Base-by-base conservation (phyloP, 2,113 vertebrate genomes). In the Apteryx owenii region DNA sequence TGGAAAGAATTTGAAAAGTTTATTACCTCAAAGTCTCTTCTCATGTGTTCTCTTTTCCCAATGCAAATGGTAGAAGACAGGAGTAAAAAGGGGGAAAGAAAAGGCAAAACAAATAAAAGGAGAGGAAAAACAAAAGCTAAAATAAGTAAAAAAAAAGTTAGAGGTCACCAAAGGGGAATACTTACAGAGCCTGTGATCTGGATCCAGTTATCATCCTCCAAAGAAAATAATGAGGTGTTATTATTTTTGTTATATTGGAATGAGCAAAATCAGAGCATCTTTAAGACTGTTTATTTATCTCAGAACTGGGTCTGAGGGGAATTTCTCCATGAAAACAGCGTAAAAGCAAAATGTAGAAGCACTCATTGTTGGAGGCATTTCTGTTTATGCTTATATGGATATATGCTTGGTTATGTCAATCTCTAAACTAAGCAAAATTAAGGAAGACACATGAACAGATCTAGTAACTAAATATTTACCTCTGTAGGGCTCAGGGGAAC, bases 241-340 rank as follows among this genome's bases (percentile, higher is more conserved):
- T 94, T 96, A 94, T 93, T 97, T 97, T 96, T 92, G 64, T 75
- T 83, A 77, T 50, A 82, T 5, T 62, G 61, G 91, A 94, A 96
- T 90, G 80, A 97, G 25, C 83, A 92, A 92, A 94, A 95, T 89
- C 17, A 56, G 56, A 93, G 60, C 82, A 96, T 89, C 25, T 88
- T 95, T 79, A 93, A 68, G 20, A 68, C 7, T 85, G 65, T 91
- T 90, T 94, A 85, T 93, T 88, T 91, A 83, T 94, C 51, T 85
- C 79, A 96, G 93, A 89, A 18, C 26, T 85, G 76, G 17, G 51
- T 89, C 93, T 88, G 25, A 83, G 21, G 61, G 48, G 40, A 89
- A 91, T 92, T 88, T 28, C 62, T 84, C 50, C 78, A 70, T 44
- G 53, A 95, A 97, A 96, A 85, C 58, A 75, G 79, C 80, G 46